phyloP scores from a whole-genome alignment of 1,140 invertebrate genomes.

The Drosophila guanche region DNA sequence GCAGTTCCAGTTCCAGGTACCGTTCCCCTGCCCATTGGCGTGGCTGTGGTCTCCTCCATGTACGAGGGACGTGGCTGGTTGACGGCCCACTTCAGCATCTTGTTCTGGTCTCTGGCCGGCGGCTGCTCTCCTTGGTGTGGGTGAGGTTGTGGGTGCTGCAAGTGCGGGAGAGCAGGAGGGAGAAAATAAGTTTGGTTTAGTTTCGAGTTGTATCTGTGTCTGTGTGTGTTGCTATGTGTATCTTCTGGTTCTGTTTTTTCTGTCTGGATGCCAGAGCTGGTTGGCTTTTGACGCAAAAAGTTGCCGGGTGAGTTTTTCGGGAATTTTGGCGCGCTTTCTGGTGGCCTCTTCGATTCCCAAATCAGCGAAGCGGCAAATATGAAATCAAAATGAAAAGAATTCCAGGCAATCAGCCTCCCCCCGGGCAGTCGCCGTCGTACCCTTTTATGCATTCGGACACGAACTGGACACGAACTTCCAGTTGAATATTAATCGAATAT shows the following conservation, averaged over 20 bases:
- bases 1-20: constrained; percentile 5
- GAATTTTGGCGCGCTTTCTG: constrained; percentile 66
- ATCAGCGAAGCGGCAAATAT: constrained; percentile 68
- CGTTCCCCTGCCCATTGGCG: too few species aligned
- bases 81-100: constrained; percentile 83
- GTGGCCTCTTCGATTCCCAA: constrained; percentile 24
- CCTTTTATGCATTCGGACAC: too few species aligned
- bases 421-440: constrained; percentile 24
- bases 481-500: too few species aligned
- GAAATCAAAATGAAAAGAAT: constrained; percentile 36
- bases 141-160: constrained; percentile 52
- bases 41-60: constrained; percentile 16
- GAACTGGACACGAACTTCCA: too few species aligned
- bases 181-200: constrained; percentile 19
- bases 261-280: constrained; percentile 15
- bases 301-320: constrained; percentile 54
- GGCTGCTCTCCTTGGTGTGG: constrained; percentile 2
- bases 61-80: constrained; percentile 75
- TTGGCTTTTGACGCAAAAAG: constrained; percentile 39
- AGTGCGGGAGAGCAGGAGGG: constrained; percentile 8
- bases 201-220: constrained; percentile 32
- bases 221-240: not conserved
- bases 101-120: constrained; percentile 1
- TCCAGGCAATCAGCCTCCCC: constrained; percentile 35
- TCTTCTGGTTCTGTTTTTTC: too few species aligned